Base-by-base conservation (phyloP, 2,888 invertebrate genomes). In the Polyommatus icarus region DNA sequence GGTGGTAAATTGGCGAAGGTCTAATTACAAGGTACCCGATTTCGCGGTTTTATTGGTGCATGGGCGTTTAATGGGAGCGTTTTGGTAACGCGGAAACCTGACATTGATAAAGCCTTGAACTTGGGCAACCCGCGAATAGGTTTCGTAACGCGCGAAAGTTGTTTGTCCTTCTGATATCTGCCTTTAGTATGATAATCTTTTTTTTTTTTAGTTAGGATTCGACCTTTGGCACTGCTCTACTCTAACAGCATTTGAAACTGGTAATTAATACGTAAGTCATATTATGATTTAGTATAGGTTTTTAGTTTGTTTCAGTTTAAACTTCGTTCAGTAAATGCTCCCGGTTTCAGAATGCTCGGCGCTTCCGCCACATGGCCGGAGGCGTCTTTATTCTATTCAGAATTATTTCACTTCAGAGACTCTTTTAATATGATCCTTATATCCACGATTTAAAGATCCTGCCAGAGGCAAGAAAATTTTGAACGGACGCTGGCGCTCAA, bases 101-200 rank as follows among this genome's bases (percentile, higher is more conserved):
- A 86, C 84, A 85, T 86, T 82, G 83, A 83, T 84, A 84, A 83
- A 84, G 86, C 89, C 89, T 89, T 90, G 89, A 89, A 88, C 79
- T 80, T 79, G 82, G 79, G 61, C 76, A 76, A 67, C 67, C 29
- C 24, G 61, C 61, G 29, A 15, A 71, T 76, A 79, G 46, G 54
- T 77, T 71, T 71, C 71, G 77, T 77, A 77, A 71, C 77, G 72
- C 77, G 24, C 29, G 76, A n/a, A 54, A 76, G 32, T 57, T n/a
- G n/a, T 29, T 40, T 40, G 57, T 24, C 59, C 40, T 32, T 24
- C 4, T 36, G n/a, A 20, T 24, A 40, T 54, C 4, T 5, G 54
- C 50, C 12, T 50, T 46, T 46, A 10, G 46, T 12, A 46, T 46
- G 12, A 46, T 46, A 8, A 46, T 46, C 12, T 10, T 46, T 8